These are phyloP conservation scores for Rallus limicola DNA, from an alignment of 2,113 vertebrate species.

Conservation along the genomic window DNA sequence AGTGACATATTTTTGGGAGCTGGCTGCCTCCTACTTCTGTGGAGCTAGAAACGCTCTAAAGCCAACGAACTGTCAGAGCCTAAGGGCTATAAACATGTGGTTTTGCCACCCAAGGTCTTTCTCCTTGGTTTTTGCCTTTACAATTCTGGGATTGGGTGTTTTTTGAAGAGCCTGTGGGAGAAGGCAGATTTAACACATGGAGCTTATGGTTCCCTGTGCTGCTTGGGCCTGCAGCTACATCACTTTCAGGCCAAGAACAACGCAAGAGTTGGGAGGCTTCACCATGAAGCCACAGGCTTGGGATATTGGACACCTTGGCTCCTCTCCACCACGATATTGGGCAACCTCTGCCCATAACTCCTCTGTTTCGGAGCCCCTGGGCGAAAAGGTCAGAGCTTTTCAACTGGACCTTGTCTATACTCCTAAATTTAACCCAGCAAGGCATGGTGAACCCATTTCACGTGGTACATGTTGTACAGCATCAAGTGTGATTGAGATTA, in stretches of 20 bases:
- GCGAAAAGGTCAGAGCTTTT: neutral
- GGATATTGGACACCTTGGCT: neutral
- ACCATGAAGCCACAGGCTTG: neutral
- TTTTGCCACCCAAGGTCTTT: slow-evolving; percentile 47
- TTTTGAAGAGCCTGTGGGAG: neutral
- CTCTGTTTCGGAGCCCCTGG: neutral
- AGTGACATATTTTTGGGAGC: neutral
- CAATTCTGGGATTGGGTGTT: neutral
- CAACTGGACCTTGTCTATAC: neutral
- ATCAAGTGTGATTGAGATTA: accelerated
- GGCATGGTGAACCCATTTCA: accelerated
- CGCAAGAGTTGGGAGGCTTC: neutral
- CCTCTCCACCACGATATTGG: neutral
- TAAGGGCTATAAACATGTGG: slow-evolving; percentile 12
- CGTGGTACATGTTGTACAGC: accelerated
- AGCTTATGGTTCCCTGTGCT: neutral
- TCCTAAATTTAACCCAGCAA: neutral
- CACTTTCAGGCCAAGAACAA: neutral
- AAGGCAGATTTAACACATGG: neutral
- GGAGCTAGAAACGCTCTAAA: neutral
- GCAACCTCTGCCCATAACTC: neutral
- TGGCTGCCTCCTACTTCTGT: neutral
- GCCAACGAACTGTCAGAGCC: slow-evolving; percentile 21
- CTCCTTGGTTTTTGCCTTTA: neutral
- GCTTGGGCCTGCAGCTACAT: neutral